Evolutionary conservation across 2,797 vertebrate genomes (phyloP).

Genomic region (Atherinosoma microstoma): DNA sequence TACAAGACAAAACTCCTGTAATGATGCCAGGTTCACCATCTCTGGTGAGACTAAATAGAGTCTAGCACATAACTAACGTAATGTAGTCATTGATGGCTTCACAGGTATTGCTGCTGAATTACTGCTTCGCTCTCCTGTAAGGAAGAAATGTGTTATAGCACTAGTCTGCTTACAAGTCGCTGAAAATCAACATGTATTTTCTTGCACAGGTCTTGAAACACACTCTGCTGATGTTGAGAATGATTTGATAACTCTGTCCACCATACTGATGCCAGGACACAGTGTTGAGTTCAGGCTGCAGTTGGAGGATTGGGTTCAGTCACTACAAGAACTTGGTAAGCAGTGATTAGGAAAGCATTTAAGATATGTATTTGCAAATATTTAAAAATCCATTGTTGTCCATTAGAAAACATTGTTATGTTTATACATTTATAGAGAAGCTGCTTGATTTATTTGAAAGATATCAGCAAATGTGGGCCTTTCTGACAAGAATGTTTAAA

Average conservation of each 20-base stretch:
- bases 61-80: background rate
- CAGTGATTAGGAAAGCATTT: background rate
- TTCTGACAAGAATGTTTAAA: constrained; percentile 83
- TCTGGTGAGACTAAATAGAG: constrained; percentile 77
- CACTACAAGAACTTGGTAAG: constrained; percentile 82
- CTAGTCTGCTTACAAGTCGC: background rate
- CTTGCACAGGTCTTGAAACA: constrained; percentile 75
- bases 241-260: constrained; percentile 80
- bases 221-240: constrained; percentile 80
- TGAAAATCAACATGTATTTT: constrained; percentile 12
- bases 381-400: background rate
- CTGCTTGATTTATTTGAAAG: constrained; percentile 82
- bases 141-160: background rate
- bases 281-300: constrained; percentile 70
- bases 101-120: background rate
- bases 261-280: constrained; percentile 78
- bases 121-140: background rate
- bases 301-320: constrained; percentile 79
- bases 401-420: background rate
- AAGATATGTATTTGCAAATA: background rate
- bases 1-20: constrained; percentile 42
- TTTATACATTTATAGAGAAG: constrained; percentile 66
- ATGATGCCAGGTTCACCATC: constrained; percentile 78
- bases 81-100: background rate
- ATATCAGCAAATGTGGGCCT: constrained; percentile 87